Conservation (phyloP, 2,888 invertebrate genomes). For the Serripes groenlandicus region DNA sequence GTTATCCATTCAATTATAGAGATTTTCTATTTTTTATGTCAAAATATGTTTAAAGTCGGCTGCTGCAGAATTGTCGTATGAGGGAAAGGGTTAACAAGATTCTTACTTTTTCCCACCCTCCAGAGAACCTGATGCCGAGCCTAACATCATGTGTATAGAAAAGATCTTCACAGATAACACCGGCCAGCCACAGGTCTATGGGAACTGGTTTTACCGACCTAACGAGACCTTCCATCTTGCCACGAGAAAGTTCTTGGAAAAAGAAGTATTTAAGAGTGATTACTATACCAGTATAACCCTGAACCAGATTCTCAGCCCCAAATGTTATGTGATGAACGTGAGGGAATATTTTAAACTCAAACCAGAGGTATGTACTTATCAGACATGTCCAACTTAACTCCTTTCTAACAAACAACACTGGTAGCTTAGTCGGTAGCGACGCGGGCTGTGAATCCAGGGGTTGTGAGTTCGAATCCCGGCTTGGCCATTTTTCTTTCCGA, state of each 20-base stretch:
- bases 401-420: too few species aligned
- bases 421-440: too few species aligned
- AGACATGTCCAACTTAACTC: too few species aligned
- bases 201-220: constrained; percentile 96
- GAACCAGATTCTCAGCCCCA: constrained; percentile 92
- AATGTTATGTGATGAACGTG: constrained; percentile 97
- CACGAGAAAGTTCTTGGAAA: constrained; percentile 97
- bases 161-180: constrained; percentile 94
- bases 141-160: constrained; percentile 94
- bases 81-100: background rate
- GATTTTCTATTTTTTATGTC: too few species aligned
- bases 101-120: background rate
- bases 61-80: background rate
- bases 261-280: constrained; percentile 98
- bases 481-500: too few species aligned
- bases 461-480: too few species aligned
- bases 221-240: constrained; percentile 98
- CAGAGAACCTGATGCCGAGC: constrained; percentile 83
- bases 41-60: too few species aligned
- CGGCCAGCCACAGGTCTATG: constrained; percentile 93
- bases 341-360: constrained; percentile 96
- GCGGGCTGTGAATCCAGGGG: too few species aligned
- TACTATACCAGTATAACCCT: constrained; percentile 94
- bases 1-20: too few species aligned
- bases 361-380: constrained; percentile 91